Evolutionary conservation across 2,113 vertebrate species (phyloP).

Genomic region (Irena cyanogastra): DNA sequence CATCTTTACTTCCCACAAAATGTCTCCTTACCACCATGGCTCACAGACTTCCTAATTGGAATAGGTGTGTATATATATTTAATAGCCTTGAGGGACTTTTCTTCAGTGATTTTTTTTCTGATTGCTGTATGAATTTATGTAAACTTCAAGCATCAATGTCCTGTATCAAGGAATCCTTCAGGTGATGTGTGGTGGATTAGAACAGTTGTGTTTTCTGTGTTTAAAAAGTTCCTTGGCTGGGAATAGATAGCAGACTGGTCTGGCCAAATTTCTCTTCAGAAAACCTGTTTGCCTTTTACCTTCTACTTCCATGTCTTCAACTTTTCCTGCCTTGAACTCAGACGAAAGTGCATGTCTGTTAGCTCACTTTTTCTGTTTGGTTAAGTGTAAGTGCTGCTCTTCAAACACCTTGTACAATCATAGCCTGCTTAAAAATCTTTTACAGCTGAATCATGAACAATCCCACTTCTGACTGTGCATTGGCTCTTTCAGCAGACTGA

Average conservation of each 20-base stretch:
- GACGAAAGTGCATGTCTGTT: background rate
- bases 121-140: background rate
- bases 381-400: background rate
- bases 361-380: background rate
- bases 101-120: background rate
- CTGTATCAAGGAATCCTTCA: background rate
- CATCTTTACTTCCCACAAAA: background rate
- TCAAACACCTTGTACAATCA: background rate
- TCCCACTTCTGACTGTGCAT: background rate
- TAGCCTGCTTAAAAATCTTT: background rate
- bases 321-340: background rate
- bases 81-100: background rate
- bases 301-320: background rate
- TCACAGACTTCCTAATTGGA: background rate
- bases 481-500: background rate
- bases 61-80: background rate
- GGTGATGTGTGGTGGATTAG: background rate
- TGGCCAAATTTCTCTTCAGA: background rate
- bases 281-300: background rate
- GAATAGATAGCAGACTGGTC: background rate
- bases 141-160: background rate
- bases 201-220: background rate
- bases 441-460: background rate
- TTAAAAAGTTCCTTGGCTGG: background rate
- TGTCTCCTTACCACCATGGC: background rate